phyloP scores from a whole-genome alignment of 35 echinoderm and acorn worm genomes.

The Ophioderma brevispina region DNA sequence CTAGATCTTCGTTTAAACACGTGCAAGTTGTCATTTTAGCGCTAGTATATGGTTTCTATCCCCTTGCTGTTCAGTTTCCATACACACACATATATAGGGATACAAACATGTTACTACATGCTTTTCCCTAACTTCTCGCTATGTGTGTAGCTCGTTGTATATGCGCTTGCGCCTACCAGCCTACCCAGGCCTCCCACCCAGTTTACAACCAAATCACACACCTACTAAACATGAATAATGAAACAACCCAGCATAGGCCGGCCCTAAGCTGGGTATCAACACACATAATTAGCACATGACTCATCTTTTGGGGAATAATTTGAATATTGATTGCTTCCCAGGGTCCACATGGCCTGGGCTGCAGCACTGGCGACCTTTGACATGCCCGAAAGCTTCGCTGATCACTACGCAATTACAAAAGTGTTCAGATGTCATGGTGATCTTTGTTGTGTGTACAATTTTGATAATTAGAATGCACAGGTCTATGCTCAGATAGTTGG shows the following conservation, averaged over 20 bases:
- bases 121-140: background rate
- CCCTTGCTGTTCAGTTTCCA: background rate
- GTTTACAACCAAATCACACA: background rate
- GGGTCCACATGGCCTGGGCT: background rate
- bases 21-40: background rate
- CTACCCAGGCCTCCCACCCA: background rate
- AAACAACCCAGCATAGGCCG: background rate
- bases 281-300: background rate
- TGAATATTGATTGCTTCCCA: background rate
- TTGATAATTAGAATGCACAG: background rate
- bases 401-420: background rate
- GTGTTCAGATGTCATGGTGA: background rate
- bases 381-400: background rate
- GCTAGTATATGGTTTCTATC: background rate
- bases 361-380: background rate
- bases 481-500: too few relatives aligned
- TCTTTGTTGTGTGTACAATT: background rate
- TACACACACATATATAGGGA: background rate
- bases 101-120: constrained; percentile 6
- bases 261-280: background rate
- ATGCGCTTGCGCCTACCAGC: background rate
- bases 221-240: background rate
- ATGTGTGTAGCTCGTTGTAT: background rate
- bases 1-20: background rate
- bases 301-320: background rate